Evolutionary conservation across 2,113 vertebrate species (phyloP), one percentile per base, ranked within the genome.

Genomic region (Neolamprologus brichardi): DNA sequence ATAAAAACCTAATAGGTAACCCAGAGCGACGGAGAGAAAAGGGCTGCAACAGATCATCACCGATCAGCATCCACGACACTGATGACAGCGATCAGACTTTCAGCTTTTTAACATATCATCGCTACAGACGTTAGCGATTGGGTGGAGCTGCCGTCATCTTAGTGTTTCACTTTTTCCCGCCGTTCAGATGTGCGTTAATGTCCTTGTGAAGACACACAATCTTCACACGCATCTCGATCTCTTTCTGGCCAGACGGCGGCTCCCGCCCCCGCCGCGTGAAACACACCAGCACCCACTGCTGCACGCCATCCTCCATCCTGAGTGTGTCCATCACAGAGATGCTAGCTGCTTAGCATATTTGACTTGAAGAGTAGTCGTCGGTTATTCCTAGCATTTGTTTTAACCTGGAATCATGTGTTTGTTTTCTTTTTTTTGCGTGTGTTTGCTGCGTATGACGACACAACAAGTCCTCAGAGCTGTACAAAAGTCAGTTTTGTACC

Each of bases 51-150:
- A 23, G 62, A 60, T 80, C n/a, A 64, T 37, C 6, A 39, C 20
- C 75, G 20, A 75, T 46, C 67, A 28, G 39, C 39, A 46, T 28
- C 5, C 86, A 17, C 32, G 72, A 46, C 13, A 8, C 18, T n/a
- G 60, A 52, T 32, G 79, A 79, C 32, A 62, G 20, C 81, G 86
- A 67, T 79, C 49, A 32, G 79, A 39, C 67, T 67, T 12, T 23
- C 78, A 52, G 83, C 84, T 91, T 92, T 89, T 64, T 87, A 87
- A 93, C 87, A 88, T 88, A 85, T 91, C 78, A 85, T 92, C 84
- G 90, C 89, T 90, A 88, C 90, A 90, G 79, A 90, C 53, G 79
- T 82, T 52, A 51, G 30, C 70, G 17, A 83, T 37, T 85, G 62
- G 83, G 84, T 77, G 52, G 54, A 88, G 64, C 41, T 72, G 14